Conservation (phyloP, 2,797 vertebrate species). For the Sylvia borin region DNA sequence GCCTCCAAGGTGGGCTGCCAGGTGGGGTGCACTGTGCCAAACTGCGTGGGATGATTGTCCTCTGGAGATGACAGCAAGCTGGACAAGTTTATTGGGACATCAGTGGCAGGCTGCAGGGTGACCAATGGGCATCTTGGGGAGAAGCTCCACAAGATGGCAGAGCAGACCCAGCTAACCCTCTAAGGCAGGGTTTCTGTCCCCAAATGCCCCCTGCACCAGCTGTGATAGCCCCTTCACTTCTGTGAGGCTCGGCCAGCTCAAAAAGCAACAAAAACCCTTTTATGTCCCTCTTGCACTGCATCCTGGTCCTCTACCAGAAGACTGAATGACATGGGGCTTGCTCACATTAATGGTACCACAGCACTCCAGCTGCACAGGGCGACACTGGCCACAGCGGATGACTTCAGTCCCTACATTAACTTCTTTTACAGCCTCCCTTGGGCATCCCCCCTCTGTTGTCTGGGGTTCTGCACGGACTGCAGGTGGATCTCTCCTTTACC, state of each 20-base stretch:
- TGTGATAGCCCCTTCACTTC: not conserved
- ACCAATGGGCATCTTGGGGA: not conserved
- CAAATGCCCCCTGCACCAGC: rapidly evolving
- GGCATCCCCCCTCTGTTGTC: not conserved
- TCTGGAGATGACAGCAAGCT: conserved; percentile 9
- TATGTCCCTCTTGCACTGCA: not conserved
- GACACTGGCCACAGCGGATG: not conserved
- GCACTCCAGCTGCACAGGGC: not conserved
- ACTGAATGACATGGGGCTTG: rapidly evolving
- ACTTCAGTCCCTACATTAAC: not conserved
- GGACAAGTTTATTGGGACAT: not conserved
- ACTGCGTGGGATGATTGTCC: not conserved
- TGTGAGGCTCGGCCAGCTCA: not conserved
- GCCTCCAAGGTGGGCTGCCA: not conserved
- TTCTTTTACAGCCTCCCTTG: not conserved
- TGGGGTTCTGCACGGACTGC: not conserved
- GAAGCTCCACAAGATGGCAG: not conserved
- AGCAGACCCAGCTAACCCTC: not conserved
- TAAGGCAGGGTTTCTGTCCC: not conserved
- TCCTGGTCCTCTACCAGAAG: not conserved
- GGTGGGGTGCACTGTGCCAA: not conserved
- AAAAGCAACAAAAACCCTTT: not conserved
- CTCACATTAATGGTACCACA: rapidly evolving
- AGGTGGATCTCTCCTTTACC: not conserved
- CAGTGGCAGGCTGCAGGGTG: not conserved